Evolutionary conservation across 2,888 invertebrate species (phyloP), one percentile per base, ranked within the genome.

Genomic region (Poecilobothrus nobilitatus): DNA sequence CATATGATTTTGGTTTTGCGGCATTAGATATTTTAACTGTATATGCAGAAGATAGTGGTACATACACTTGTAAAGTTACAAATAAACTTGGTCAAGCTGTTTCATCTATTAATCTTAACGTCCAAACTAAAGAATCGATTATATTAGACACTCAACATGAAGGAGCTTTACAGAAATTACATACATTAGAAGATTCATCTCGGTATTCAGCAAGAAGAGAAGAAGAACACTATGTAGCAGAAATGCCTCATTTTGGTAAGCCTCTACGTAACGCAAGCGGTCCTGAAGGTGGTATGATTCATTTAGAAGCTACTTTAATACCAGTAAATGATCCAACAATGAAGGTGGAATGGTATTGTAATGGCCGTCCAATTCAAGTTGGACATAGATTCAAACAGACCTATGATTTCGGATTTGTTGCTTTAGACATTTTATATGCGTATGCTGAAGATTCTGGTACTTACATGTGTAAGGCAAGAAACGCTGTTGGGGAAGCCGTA

Each of bases 241-340:
- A 95, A 78, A 94, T 92, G 75, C 95, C 95, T 1, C 91, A 94
- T 78, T 95, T 95, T 75, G 94, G 94, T 68, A 88, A 92, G 75
- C 92, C 94, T 9, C 83, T 97, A 74, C 93, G 92, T 77, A 94
- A 91, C 76, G 92, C 91, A 73, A 90, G 91, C 76, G 86, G 94
- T 20, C 86, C 90, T 15, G 97, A 97, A 83, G 95, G 95, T 27
- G 86, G 87, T 71, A 91, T 91, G 68, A 92, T 94, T 69, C 97
- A 97, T 81, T 84, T 97, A 75, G 97, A 97, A 83, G 95, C 95
- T 0, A 96, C 96, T 7, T 84, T 99, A 44, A 94, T 95, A 0
- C 99, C 99, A 0, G 94, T 97, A 61, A 97, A 97, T 76, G 99
- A 99, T 81, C 96, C 98, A 6, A 95, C 95, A 10, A 97, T 99